phyloP scores from a whole-genome alignment of 2,888 invertebrate species.

The Phoenoteleia sp. region DNA sequence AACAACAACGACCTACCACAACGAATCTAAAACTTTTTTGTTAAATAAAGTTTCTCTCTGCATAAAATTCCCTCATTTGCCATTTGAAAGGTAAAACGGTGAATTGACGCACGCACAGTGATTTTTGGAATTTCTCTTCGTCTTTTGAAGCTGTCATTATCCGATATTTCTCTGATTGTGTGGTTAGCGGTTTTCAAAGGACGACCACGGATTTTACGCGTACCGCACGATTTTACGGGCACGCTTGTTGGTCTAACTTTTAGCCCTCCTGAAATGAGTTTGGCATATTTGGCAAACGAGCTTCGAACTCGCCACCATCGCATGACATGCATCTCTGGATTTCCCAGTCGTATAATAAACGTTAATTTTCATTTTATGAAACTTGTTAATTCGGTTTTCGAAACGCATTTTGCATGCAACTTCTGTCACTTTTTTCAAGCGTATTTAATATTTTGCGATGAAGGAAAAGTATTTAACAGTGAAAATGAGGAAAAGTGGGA shows the following conservation, averaged over 20 bases:
- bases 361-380: slow-evolving; percentile 60
- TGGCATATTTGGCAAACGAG: slow-evolving; percentile 61
- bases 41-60: too few relatives aligned
- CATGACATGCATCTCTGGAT: slow-evolving; percentile 52
- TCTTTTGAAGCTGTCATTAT: slow-evolving; percentile 20
- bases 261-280: slow-evolving; percentile 60
- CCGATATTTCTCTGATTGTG: slow-evolving; percentile 36
- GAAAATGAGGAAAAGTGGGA: background rate
- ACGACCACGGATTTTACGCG: slow-evolving; percentile 46
- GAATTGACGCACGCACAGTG: too few relatives aligned
- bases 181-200: slow-evolving; percentile 41
- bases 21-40: too few relatives aligned
- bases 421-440: slow-evolving; percentile 22
- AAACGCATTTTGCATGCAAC: background rate
- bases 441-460: background rate
- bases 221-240: slow-evolving; percentile 47
- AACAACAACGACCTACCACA: too few relatives aligned
- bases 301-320: slow-evolving; percentile 20
- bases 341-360: slow-evolving; percentile 59
- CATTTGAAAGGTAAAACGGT: too few relatives aligned
- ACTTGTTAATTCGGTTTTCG: slow-evolving; percentile 40
- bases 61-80: too few relatives aligned
- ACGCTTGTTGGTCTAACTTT: slow-evolving; percentile 53
- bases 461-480: slow-evolving; percentile 1
- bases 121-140: background rate